Evolutionary conservation across 2,888 invertebrate species (phyloP).

Genomic region (Dynastes grantii): DNA sequence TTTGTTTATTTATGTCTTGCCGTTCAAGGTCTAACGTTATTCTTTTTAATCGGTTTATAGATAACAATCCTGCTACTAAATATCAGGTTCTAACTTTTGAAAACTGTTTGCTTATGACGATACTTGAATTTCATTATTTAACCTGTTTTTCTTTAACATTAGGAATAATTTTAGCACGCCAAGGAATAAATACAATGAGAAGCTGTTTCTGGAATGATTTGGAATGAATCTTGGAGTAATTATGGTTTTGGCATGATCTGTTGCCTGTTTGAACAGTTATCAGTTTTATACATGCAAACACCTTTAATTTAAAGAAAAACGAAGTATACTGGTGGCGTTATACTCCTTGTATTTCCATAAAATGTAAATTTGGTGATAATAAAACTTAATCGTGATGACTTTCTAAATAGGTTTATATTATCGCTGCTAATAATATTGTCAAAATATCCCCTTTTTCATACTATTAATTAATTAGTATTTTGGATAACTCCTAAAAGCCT

Average conservation of each 20-base stretch:
- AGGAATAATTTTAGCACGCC: neutral
- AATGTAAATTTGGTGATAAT: too few species aligned
- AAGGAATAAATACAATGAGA: neutral
- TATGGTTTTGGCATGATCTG: neutral
- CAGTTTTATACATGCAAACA: too few species aligned
- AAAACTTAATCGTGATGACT: too few species aligned
- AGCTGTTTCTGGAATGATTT: neutral
- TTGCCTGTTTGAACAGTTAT: neutral
- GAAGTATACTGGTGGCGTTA: too few species aligned
- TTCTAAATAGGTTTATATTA: too few species aligned
- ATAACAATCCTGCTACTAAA: neutral
- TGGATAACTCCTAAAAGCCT: too few species aligned
- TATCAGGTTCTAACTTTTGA: neutral
- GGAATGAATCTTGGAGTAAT: neutral
- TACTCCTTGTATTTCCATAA: too few species aligned
- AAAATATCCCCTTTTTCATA: too few species aligned
- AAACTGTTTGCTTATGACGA: neutral
- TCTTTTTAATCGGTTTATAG: neutral
- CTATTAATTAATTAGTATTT: too few species aligned
- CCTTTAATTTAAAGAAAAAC: too few species aligned
- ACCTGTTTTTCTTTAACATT: neutral
- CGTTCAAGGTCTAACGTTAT: slow-evolving; percentile 9
- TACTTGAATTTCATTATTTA: neutral
- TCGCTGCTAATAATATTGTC: too few species aligned
- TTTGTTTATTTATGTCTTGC: neutral